Conservation (phyloP, 1,140 invertebrate genomes). For the Cheumatopsyche charites region DNA sequence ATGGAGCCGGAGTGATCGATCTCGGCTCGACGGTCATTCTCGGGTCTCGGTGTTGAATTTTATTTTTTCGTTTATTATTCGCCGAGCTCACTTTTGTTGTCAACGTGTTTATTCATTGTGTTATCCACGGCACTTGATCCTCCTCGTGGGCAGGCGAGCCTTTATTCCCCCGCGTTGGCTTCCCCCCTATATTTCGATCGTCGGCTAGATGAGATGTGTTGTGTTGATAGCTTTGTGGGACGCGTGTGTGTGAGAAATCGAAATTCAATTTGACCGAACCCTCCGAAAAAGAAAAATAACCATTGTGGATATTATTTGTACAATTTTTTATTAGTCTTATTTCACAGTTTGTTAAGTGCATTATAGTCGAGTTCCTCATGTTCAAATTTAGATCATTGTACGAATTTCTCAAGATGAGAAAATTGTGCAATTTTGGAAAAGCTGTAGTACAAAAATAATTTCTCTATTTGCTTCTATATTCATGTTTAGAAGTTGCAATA, state of each 20-base stretch:
- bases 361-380: too few species aligned
- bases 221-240: conserved; percentile 21
- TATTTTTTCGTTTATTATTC: conserved; percentile 3
- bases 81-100: conserved; percentile 30
- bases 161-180: not conserved
- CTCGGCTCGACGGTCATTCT: conserved; percentile 16
- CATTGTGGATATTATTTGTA: not conserved
- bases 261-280: conserved; percentile 20
- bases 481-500: too few species aligned
- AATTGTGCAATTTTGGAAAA: too few species aligned
- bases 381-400: too few species aligned
- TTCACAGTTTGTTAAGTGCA: too few species aligned
- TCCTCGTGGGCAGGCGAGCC: conserved; percentile 14
- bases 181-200: conserved; percentile 5
- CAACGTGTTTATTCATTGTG: conserved; percentile 34
- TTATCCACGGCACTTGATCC: conserved; percentile 20
- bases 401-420: too few species aligned
- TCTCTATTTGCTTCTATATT: too few species aligned
- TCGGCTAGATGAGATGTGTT: conserved; percentile 20
- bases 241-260: conserved; percentile 14
- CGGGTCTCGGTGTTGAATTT: not conserved
- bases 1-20: conserved; percentile 10
- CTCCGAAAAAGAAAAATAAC: not conserved
- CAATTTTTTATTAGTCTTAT: not conserved
- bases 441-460: too few species aligned